Conservation (phyloP, 2,113 vertebrate genomes). For the Ptilonorhynchus violaceus region DNA sequence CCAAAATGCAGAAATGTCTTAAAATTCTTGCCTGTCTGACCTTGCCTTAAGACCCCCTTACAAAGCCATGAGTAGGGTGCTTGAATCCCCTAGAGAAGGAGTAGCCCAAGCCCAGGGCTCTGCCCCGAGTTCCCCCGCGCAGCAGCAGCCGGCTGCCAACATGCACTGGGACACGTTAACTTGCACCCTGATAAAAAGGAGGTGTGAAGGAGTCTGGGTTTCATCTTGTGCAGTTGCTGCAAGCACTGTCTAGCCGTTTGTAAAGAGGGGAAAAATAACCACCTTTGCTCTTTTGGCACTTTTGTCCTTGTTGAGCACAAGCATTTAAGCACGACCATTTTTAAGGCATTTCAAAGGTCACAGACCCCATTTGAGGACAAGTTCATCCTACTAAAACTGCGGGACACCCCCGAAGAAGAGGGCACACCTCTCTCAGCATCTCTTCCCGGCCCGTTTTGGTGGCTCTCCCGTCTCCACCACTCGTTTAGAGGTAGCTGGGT, state of each 20-base stretch:
- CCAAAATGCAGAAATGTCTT: background rate
- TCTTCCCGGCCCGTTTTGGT: background rate
- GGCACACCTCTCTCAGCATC: background rate
- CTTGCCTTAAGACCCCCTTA: background rate
- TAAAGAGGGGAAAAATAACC: rapidly evolving
- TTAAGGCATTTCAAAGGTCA: background rate
- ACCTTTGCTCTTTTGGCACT: background rate
- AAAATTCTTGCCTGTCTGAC: background rate
- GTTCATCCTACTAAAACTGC: background rate
- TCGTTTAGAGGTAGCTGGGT: rapidly evolving
- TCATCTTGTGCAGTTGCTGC: background rate
- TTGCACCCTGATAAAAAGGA: background rate
- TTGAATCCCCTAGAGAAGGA: background rate
- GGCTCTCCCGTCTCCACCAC: background rate
- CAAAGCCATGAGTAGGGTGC: background rate
- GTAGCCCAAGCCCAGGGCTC: background rate
- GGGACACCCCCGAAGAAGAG: background rate
- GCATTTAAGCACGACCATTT: rapidly evolving
- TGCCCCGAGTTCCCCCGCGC: background rate
- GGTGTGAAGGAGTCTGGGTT: background rate
- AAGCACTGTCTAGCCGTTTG: background rate
- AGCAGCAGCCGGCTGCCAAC: background rate
- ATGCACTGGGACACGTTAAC: rapidly evolving
- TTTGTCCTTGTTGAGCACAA: background rate
- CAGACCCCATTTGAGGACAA: background rate